Evolutionary conservation across 2,113 vertebrate genomes (phyloP), one percentile per base, ranked within the genome.

Genomic region (Gymnorhina tibicen): DNA sequence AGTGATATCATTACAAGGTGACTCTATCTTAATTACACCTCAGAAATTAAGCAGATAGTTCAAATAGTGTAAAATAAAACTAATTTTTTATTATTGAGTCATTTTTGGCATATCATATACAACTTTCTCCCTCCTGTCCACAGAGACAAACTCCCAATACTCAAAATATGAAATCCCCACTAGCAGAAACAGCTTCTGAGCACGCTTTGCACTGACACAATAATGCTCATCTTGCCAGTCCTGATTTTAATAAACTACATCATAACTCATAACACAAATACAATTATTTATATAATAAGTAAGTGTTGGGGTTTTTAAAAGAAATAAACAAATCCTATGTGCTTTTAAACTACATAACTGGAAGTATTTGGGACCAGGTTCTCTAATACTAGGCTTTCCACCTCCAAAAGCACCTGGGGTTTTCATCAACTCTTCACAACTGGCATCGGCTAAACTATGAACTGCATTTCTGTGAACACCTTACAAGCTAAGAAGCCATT

Each of bases 11-110:
- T 83, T 46, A 96, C 16, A 81, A 55, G n/a, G 42, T 69, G 46
- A 81, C 66, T 85, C 9, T 37, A 78, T 75, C 81, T 97, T 96
- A 92, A 97, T 91, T 96, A 96, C 95, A 58, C 58, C 21, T 91
- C 37, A 67, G 55, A 90, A 97, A 95, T 93, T 85, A 97, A 73
- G 59, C 70, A 64, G 33, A 20, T 41, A 93, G 63, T 26, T 95
- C 30, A 96, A 96, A 76, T n/a, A 5, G 23, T 68, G 28, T 87
- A 68, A 89, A 94, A 89, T 10, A 59, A 91, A 81, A 69, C 39
- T 60, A 80, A 9, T 24, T 24, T 72, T 94, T 80, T 85, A 72
- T 92, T 93, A 85, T 39, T 7, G 3, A 66, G 67, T 24, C 79
- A 16, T 82, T 93, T 91, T 52, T 64, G 46, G 39, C 19, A 63